These are phyloP conservation scores for Cydia pomonella DNA, from an alignment of 1,140 invertebrate species.

Conservation along the genomic window DNA sequence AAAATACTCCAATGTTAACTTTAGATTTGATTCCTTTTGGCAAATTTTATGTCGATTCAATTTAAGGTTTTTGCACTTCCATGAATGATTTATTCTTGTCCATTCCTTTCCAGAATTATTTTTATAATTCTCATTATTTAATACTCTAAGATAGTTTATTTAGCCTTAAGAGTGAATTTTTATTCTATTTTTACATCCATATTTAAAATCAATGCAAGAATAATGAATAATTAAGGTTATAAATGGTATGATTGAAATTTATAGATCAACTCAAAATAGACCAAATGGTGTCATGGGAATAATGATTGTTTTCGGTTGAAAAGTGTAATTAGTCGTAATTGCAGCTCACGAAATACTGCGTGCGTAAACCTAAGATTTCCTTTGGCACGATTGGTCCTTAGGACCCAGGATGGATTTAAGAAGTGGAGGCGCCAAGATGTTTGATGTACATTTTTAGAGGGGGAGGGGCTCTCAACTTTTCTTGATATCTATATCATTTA, in stretches of 20 bases:
- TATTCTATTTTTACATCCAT: not conserved
- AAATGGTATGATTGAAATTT: not conserved
- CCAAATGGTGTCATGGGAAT: not conserved
- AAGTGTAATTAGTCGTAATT: no score
- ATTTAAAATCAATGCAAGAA: not conserved
- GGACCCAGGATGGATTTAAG: no score
- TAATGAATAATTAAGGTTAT: not conserved
- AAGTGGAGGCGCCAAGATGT: no score
- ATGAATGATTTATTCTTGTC: not conserved
- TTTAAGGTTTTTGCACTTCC: not conserved
- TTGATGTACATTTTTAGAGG: no score
- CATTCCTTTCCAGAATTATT: not conserved
- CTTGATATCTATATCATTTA: no score
- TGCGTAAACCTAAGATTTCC: no score
- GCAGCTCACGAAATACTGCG: no score
- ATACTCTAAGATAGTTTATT: slow-evolving; percentile 6
- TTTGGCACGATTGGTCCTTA: no score
- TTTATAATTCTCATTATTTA: not conserved
- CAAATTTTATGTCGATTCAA: not conserved
- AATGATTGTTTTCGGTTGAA: not conserved
- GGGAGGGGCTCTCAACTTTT: no score
- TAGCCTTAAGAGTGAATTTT: not conserved
- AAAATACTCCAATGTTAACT: not conserved
- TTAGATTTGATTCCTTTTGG: not conserved
- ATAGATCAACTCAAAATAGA: not conserved